Base-by-base conservation (phyloP, 2,797 vertebrate species). In the Rhinophrynus dorsalis region DNA sequence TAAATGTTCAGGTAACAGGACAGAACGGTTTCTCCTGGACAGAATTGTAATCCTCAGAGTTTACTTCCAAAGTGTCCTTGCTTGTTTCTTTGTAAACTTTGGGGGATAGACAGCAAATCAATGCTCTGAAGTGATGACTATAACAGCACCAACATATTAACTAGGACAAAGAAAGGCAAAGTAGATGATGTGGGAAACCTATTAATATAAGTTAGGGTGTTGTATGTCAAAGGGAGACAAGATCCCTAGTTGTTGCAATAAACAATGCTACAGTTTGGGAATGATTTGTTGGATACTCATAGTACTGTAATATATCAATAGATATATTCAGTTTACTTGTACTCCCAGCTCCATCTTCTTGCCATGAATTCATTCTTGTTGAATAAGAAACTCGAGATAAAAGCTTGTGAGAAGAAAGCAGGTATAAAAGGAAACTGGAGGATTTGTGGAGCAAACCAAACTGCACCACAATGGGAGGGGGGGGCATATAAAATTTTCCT, bases 41-140 rank as follows among this genome's bases (percentile, higher is more conserved):
- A 73, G 45, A 48, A 65, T 50, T 59, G 62, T 73, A 66, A 73
- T 66, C 69, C 69, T 66, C 40, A 44, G 62, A 73, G 69, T 73
- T 73, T 73, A 66, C 62, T 89, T 75, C 74, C 77, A 76, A 73
- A 13, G 68, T 73, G 83, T 82, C 86, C 85, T 89, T 89, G 86
- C 85, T 87, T 86, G 85, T 81, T 89, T 83, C 83, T 84, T 82
- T 83, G 81, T 77, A 83, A 87, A 85, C 82, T 83, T 88, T 76
- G 69, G 67, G 30, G 79, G 12, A 76, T 56, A 59, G 88, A 86
- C 89, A 91, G 86, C 76, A 89, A 89, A 90, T 89, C 90, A 87
- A 90, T 90, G 81, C 75, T 77, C 78, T 82, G 82, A 88, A 89
- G 82, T 81, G 78, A 87, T 87, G 80, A 74, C 82, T 83, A 82